Evolutionary conservation across 2,888 invertebrate species (phyloP), one percentile per base, ranked within the genome.

Genomic region (Leptura quadrifasciata): DNA sequence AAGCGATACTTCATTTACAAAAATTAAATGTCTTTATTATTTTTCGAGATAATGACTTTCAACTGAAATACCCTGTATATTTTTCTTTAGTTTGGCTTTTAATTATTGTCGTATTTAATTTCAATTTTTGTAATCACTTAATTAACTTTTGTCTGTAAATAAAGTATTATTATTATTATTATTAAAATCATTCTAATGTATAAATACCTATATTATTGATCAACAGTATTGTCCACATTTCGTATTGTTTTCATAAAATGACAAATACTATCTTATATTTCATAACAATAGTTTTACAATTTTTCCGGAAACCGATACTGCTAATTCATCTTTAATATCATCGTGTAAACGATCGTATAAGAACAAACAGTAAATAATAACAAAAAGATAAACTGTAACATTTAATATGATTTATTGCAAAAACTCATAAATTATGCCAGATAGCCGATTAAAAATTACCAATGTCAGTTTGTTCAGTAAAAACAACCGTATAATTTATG

Each of bases 321-420:
- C 68, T 57, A 68, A 31, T 31, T 57, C 20, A 57, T 31, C 54
- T 24, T 17, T 27, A 17, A n/a, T 31, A 35, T 57, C 17, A 47
- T 47, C 47, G 47, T 47, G 47, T 55, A 68, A 17, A 35, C 20
- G 68, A 54, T 39, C 24, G 9, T 55, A 31, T 20, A 55, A 57
- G 54, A 61, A 61, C 24, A 55, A 65, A 65, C 52, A 68, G 31
- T 55, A 55, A 68, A 68, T 68, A 68, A 68, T 68, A 68, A 57
- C 31, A 68, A 18, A 57, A 55, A n/a, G 57, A 68, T 57, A 68
- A 68, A 57, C 31, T 35, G 35, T 57, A 55, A 17, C 35, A 35
- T 18, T 67, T n/a, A n/a, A 18, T 18, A 12, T 68, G 68, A 55
- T 68, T 57, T 68, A 68, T 68, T 68, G 17, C 17, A 47, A 21